Conservation (phyloP, 2,888 invertebrate genomes). For the Pyrrhia umbra region DNA sequence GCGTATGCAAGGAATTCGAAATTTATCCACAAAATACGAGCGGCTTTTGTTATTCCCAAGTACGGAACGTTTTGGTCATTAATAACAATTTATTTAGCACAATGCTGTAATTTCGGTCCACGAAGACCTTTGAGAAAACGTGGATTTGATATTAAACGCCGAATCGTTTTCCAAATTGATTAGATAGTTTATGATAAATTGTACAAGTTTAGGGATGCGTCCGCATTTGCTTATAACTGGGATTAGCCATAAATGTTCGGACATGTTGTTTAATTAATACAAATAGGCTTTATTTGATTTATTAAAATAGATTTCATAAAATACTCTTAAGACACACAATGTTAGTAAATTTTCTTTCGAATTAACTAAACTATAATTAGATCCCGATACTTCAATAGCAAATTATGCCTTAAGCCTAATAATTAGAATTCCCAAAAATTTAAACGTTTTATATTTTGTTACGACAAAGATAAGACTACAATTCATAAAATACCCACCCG, state of each 20-base stretch:
- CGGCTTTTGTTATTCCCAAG: constrained; percentile 82
- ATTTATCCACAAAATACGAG: constrained; percentile 82
- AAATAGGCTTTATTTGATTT: constrained; percentile 22
- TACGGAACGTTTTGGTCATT: constrained; percentile 85
- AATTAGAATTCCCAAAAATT: neutral
- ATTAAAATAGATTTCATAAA: constrained; percentile 9
- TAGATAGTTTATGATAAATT: constrained; percentile 87
- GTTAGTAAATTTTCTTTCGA: too few species aligned
- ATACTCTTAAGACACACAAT: too few species aligned
- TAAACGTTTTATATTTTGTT: constrained; percentile 7
- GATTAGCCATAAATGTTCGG: constrained; percentile 43
- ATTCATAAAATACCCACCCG: constrained; percentile 31
- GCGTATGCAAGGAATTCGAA: constrained; percentile 73
- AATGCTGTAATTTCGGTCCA: constrained; percentile 85
- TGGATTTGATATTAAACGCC: constrained; percentile 86
- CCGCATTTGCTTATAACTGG: constrained; percentile 42
- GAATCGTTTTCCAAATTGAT: constrained; percentile 86
- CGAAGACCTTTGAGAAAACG: constrained; percentile 86
- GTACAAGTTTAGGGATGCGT: constrained; percentile 71
- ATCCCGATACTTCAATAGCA: too few species aligned
- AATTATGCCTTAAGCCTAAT: too few species aligned
- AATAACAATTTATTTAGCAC: constrained; percentile 90
- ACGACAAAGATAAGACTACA: constrained; percentile 22
- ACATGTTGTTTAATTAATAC: constrained; percentile 34
- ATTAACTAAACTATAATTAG: too few species aligned